Percentiles rank a stretch among this genome's conserved stretches.
These are phyloP conservation scores for Myiozetetes cayanensis DNA, from an alignment of 2,113 vertebrate genomes.

Conservation along the genomic window DNA sequence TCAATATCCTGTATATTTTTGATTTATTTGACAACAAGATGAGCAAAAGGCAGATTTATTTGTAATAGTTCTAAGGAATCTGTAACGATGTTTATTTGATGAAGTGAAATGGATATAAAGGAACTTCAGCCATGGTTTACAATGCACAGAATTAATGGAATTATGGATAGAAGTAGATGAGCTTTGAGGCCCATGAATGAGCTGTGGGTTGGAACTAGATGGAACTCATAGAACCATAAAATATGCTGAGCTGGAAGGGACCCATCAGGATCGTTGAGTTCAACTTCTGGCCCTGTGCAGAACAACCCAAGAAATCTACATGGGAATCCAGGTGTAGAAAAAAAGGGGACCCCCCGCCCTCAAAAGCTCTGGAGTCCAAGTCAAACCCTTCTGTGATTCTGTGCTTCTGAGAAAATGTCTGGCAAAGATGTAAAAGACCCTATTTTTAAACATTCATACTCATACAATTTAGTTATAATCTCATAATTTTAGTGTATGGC, in stretches of 20 bases:
- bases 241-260: background rate
- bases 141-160: background rate
- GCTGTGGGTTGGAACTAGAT: background rate
- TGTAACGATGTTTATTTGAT: background rate
- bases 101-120: accelerated
- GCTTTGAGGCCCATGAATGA: background rate
- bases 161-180: background rate
- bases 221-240: too few relatives aligned
- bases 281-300: background rate
- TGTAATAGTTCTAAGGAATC: background rate
- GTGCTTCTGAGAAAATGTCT: accelerated
- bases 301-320: background rate
- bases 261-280: too few relatives aligned
- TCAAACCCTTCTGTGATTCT: background rate
- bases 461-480: too few relatives aligned
- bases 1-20: background rate
- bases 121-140: accelerated
- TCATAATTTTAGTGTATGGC: background rate
- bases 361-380: background rate
- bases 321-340: background rate
- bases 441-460: background rate
- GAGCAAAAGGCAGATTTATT: background rate
- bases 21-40: background rate
- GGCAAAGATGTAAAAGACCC: accelerated
- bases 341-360: too few relatives aligned